Evolutionary conservation across 2,113 vertebrate species (phyloP), one percentile per base, ranked within the genome.

Genomic region (Centropristis striata): DNA sequence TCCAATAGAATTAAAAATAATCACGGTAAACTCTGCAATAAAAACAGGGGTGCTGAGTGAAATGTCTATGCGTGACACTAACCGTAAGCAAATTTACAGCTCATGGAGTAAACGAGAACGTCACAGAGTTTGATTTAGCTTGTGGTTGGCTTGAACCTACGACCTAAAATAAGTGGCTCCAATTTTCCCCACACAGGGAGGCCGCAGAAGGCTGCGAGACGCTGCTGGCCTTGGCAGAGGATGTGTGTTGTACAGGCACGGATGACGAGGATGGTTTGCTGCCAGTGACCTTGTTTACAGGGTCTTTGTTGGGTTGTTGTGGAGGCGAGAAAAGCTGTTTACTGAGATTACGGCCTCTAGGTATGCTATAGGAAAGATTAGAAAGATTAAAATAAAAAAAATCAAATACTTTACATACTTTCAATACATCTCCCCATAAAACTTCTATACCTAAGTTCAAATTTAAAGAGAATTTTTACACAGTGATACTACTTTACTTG

Each of bases 81-180:
- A 77, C 67, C 47, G 47, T 47, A 51, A 58, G 55, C 42, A 74
- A 65, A 80, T 78, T 63, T 63, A 66, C 32, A 20, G 65, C 75
- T 71, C n/a, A 3, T 1, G 11, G 32, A 44, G 11, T 10, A 21
- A 75, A 78, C 27, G 50, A 59, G 37, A 61, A 64, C 8, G 76
- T 65, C 77, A 79, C 74, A 0, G 8, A 66, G 47, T 74, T 84
- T 83, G 80, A 87, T 80, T 91, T 68, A 83, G 59, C 70, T 46
- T 54, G 79, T 9, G 85, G 76, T 85, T 57, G 68, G 50, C 32
- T 47, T 87, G 67, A 84, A 86, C 70, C 80, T 75, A 75, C 20
- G 58, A 75, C 83, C 80, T 68, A 77, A 80, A 81, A 80, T 75
- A 77, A 85, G 68, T 53, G 74, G 36, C 74, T 78, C 80, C 55